Percentiles rank a stretch among this genome's conserved stretches.
phyloP scores from a whole-genome alignment of 2,113 vertebrate genomes.

The Halcyon malimbica region DNA sequence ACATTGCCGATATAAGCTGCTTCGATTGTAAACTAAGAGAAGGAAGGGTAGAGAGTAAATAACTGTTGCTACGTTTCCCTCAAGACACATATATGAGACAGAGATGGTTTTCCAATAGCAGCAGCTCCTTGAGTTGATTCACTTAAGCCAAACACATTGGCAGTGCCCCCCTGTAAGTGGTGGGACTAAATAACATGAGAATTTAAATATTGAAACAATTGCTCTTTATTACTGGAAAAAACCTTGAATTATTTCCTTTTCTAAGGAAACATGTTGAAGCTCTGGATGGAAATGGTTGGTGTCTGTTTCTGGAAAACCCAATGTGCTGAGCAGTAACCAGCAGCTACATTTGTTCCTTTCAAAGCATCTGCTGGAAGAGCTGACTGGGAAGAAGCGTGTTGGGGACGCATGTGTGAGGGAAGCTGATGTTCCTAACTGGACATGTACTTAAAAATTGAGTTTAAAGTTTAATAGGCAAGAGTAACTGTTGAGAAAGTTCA shows the following conservation, averaged over 20 bases:
- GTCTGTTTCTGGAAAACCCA: constrained; percentile 7
- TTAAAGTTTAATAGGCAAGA: neutral
- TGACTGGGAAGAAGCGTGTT: neutral
- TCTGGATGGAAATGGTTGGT: constrained; percentile 3
- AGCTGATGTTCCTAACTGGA: neutral
- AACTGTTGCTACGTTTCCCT: neutral
- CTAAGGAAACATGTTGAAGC: neutral
- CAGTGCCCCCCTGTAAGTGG: rapidly evolving
- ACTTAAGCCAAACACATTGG: rapidly evolving
- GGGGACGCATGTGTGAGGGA: neutral
- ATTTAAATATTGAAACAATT: neutral
- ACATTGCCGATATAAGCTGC: neutral
- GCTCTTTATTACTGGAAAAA: neutral
- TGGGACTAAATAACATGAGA: neutral
- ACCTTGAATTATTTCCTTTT: neutral
- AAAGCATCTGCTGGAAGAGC: neutral
- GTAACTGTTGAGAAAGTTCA: neutral
- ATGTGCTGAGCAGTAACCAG: neutral
- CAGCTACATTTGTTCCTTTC: neutral
- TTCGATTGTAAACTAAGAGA: neutral
- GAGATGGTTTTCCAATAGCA: neutral
- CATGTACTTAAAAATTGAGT: rapidly evolving
- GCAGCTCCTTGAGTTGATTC: neutral
- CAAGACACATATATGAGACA: neutral
- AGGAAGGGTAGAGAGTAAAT: neutral